These are phyloP conservation scores for Linepithema humile DNA, from an alignment of 1,140 invertebrate species.

Conservation along the genomic window DNA sequence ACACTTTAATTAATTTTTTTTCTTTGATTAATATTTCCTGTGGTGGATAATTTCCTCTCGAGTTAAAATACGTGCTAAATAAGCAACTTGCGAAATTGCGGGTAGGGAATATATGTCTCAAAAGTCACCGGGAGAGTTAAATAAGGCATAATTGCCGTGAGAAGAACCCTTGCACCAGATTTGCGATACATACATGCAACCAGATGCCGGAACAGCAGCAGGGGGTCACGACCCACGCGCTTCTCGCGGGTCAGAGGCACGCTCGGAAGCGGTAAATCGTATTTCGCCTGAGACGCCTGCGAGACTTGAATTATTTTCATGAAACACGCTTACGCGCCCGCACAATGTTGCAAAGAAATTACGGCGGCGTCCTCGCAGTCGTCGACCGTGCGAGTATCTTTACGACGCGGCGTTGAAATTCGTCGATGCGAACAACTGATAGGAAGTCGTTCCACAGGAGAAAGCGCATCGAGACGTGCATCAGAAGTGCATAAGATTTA, in stretches of 20 bases:
- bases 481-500: neutral
- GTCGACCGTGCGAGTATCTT: neutral
- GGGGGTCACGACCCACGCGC: neutral
- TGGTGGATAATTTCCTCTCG: neutral
- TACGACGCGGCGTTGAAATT: conserved; percentile 25
- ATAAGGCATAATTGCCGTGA: conserved; percentile 39
- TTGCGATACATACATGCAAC: conserved; percentile 19
- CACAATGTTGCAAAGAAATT: conserved; percentile 23
- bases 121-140: neutral
- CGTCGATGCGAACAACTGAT: conserved; percentile 11
- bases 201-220: conserved; percentile 23
- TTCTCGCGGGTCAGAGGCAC: neutral
- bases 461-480: neutral
- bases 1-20: neutral
- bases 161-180: conserved; percentile 28
- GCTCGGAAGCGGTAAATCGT: conserved; percentile 52
- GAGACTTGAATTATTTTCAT: conserved; percentile 50
- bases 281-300: conserved; percentile 27
- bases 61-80: neutral
- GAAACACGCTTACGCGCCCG: conserved; percentile 23
- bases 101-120: neutral
- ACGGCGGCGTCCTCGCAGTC: neutral
- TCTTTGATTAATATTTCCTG: neutral
- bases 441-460: neutral
- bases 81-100: neutral